Conservation (phyloP, 2,888 invertebrate genomes). For the Vesta saturnalis region DNA sequence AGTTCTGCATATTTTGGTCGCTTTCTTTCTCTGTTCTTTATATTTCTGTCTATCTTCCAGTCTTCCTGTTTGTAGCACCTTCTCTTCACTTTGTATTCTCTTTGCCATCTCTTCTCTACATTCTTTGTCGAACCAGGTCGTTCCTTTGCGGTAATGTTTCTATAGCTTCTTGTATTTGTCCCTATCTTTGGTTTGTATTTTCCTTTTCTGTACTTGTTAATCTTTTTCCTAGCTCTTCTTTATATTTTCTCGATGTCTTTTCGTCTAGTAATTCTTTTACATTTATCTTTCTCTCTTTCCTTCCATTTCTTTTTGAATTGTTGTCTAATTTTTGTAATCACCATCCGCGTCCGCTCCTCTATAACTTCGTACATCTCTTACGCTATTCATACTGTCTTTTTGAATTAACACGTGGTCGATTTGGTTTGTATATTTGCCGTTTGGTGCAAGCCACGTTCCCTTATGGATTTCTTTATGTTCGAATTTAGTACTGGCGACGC, state of each 20-base stretch:
- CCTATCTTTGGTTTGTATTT: background rate
- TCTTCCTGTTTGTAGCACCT: background rate
- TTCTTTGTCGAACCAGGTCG: background rate
- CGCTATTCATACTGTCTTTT: background rate
- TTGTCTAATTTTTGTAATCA: background rate
- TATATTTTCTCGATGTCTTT: background rate
- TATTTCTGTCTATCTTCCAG: background rate
- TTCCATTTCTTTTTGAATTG: background rate
- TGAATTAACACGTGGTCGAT: slow-evolving; percentile 34
- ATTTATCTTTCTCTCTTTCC: background rate
- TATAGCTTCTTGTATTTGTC: background rate
- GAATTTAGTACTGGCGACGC: slow-evolving; percentile 19
- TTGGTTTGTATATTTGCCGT: slow-evolving; percentile 28
- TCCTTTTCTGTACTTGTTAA: background rate
- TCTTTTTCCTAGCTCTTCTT: background rate
- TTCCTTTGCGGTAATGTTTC: background rate
- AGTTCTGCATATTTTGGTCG: background rate
- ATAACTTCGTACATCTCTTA: slow-evolving; percentile 2
- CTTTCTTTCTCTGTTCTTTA: background rate
- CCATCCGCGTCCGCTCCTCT: background rate
- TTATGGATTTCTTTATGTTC: slow-evolving; percentile 11
- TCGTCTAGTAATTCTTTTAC: background rate
- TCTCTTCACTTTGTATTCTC: background rate
- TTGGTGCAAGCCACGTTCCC: slow-evolving; percentile 20
- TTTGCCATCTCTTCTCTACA: background rate